Evolutionary conservation across 2,888 invertebrate species (phyloP).

Genomic region (Monoplex corrugatus): DNA sequence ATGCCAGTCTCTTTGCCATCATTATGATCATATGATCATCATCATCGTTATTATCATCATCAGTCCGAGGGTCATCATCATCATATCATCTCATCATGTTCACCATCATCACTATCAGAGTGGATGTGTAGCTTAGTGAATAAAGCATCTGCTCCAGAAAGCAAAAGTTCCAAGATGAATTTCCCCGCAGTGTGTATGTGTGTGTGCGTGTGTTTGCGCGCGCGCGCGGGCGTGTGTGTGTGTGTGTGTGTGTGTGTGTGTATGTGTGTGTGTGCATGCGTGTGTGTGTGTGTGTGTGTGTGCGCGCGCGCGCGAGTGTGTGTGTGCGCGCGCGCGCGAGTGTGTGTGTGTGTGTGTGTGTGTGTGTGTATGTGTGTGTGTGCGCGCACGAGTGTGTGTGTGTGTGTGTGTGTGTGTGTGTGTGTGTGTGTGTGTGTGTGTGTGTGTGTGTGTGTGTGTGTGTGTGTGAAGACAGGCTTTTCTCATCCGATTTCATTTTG

Average conservation of each 20-base stretch:
- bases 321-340: background rate
- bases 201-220: slow-evolving; percentile 3
- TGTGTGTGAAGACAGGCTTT: background rate
- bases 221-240: background rate
- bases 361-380: background rate
- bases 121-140: background rate
- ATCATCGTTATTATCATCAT: too few species aligned
- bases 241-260: background rate
- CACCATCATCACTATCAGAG: too few species aligned
- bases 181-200: background rate
- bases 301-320: background rate
- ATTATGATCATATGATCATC: too few species aligned
- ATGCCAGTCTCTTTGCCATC: too few species aligned
- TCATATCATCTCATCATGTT: too few species aligned
- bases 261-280: background rate
- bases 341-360: background rate
- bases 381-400: background rate
- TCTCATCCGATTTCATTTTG: background rate
- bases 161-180: background rate
- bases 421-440: background rate
- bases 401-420: background rate
- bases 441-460: background rate
- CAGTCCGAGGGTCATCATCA: too few species aligned
- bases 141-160: background rate
- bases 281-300: background rate